Conservation (phyloP, 2,113 vertebrate species). For the Lycaon pictus region DNA sequence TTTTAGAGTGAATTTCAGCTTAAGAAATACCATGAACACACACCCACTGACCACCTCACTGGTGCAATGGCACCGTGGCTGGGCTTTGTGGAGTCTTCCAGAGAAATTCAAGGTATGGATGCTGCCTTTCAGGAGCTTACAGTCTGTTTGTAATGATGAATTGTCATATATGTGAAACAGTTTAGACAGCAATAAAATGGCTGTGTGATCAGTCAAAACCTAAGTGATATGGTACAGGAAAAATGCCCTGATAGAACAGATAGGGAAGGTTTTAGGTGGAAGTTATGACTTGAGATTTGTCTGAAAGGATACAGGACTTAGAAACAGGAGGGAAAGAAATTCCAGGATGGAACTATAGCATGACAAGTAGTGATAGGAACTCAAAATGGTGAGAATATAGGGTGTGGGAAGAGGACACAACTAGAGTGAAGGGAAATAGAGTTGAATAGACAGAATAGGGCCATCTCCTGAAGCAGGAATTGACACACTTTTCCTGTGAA, state of each 20-base stretch:
- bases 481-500: conserved; percentile 35
- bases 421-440: conserved; percentile 16
- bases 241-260: conserved; percentile 16
- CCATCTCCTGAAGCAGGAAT: background rate
- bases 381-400: conserved; percentile 26
- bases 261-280: conserved; percentile 21
- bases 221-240: background rate
- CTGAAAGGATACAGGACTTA: conserved; percentile 28
- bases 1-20: conserved; percentile 61
- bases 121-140: conserved; percentile 31
- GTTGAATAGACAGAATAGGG: background rate
- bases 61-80: background rate
- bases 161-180: conserved; percentile 30
- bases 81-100: conserved; percentile 53
- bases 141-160: conserved; percentile 33
- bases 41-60: background rate
- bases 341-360: background rate
- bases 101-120: conserved; percentile 44
- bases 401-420: background rate
- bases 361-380: conserved; percentile 9
- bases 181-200: conserved; percentile 39
- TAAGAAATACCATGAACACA: conserved; percentile 10
- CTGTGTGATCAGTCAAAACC: conserved; percentile 17
- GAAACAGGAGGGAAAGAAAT: background rate
- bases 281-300: background rate